phyloP scores from a whole-genome alignment of 2,888 invertebrate species.

The Allacma fusca region DNA sequence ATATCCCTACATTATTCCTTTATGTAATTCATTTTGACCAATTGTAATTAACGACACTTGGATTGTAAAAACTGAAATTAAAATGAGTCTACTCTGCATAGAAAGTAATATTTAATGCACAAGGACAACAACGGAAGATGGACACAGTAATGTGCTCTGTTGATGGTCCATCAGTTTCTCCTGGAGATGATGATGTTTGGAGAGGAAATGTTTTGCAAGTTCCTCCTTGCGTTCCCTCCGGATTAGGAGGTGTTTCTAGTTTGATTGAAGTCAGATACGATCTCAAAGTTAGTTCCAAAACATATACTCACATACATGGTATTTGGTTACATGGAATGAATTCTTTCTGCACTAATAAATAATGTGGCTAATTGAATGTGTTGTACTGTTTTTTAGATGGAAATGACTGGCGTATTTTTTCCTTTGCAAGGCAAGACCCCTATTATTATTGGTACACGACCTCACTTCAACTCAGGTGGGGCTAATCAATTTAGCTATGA shows the following conservation, averaged over 20 bases:
- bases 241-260: constrained; percentile 1
- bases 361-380: too few relatives aligned
- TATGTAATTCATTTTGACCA: too few relatives aligned
- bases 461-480: background rate
- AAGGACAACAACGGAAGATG: background rate
- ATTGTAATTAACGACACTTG: too few relatives aligned
- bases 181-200: constrained; percentile 21
- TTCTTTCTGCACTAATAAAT: too few relatives aligned
- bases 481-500: background rate
- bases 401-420: background rate
- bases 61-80: too few relatives aligned
- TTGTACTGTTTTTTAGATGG: background rate
- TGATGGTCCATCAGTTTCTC: background rate
- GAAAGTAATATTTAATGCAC: background rate
- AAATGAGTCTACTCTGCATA: too few relatives aligned
- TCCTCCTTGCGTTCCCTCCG: background rate
- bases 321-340: too few relatives aligned
- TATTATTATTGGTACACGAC: background rate
- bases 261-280: constrained; percentile 8
- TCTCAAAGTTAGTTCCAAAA: constrained; percentile 10
- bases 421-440: background rate
- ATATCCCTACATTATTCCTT: too few relatives aligned
- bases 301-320: too few relatives aligned
- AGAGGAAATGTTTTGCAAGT: constrained; percentile 18
- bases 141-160: background rate